These are phyloP conservation scores for Thumatha senex DNA, from an alignment of 2,888 invertebrate species.

Conservation along the genomic window DNA sequence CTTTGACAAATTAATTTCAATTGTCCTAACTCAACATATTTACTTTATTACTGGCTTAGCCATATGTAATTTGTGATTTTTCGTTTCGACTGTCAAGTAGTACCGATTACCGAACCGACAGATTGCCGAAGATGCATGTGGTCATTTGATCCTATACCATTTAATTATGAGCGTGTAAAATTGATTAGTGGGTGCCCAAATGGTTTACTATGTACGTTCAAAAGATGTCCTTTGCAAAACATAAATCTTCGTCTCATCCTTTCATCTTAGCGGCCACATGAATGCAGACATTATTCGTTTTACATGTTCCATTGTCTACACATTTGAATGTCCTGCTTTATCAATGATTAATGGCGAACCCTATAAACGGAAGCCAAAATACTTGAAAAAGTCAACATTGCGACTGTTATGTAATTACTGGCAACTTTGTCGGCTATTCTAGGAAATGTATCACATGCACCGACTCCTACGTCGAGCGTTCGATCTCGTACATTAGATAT, in stretches of 20 bases:
- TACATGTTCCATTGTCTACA: constrained; percentile 28
- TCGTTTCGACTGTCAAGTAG: too few relatives aligned
- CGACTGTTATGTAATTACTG: constrained; percentile 75
- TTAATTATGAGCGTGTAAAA: neutral
- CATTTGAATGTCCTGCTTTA: constrained; percentile 38
- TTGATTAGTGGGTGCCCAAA: neutral
- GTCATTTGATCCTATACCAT: neutral
- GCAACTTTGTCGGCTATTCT: constrained; percentile 72
- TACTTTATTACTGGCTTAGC: too few relatives aligned
- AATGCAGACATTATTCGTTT: constrained; percentile 20
- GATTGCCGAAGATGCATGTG: neutral
- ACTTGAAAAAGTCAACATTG: constrained; percentile 71
- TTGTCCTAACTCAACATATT: too few relatives aligned
- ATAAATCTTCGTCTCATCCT: neutral
- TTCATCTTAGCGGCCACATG: constrained; percentile 23
- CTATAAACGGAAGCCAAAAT: constrained; percentile 77
- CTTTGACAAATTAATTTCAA: too few relatives aligned
- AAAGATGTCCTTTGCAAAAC: neutral
- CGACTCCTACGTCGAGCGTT: constrained; percentile 33
- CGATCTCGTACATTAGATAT: constrained; percentile 58
- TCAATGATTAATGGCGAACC: constrained; percentile 67
- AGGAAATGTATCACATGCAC: constrained; percentile 49
- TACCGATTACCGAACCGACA: too few relatives aligned
- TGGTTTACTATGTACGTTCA: neutral
- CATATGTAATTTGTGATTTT: too few relatives aligned